A percentile compares a stretch with the other conserved stretches of the same genome.
Evolutionary conservation across 30 jellyfish, hydroid and myxozoan genomes (phyloP).

Genomic region (Haliclystus octoradiatus): DNA sequence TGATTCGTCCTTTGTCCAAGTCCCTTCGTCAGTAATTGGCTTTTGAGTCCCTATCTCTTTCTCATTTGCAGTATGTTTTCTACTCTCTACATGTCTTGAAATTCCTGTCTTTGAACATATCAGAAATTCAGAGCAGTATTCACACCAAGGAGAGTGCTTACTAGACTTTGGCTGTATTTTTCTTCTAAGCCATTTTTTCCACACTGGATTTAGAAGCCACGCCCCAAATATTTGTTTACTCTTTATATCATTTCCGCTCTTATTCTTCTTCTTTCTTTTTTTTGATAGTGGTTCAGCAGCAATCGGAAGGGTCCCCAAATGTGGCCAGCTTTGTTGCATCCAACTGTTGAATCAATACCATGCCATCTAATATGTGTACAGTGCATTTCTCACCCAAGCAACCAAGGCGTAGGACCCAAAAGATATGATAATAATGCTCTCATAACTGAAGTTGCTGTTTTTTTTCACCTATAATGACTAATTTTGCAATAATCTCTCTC

Average conservation of each 20-base stretch:
- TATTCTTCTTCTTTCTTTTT: neutral
- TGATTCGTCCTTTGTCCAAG: conserved; percentile 16
- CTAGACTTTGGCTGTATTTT: neutral
- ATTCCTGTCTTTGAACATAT: conserved; percentile 34
- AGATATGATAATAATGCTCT: conserved; percentile 8
- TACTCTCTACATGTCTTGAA: conserved; percentile 16
- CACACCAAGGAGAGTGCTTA: conserved; percentile 15
- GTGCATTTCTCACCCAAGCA: conserved; percentile 4
- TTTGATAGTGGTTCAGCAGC: neutral
- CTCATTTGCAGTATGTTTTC: conserved; percentile 9
- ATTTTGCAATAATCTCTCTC: conserved; percentile 22
- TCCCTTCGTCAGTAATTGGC: conserved; percentile 1
- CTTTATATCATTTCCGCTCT: neutral
- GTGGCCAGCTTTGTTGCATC: conserved; percentile 14
- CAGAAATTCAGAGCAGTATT: neutral
- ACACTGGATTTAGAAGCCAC: neutral
- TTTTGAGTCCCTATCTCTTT: conserved; percentile 3
- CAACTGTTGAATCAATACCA: conserved; percentile 29
- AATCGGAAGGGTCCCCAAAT: too few species aligned
- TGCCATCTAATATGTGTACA: conserved; percentile 25
- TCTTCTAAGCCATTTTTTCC: neutral
- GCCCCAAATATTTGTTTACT: too few species aligned
- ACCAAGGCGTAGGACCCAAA: conserved; percentile 46
- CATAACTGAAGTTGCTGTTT: conserved; percentile 10
- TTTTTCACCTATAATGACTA: conserved; percentile 21